phyloP scores from a whole-genome alignment of 2,113 vertebrate genomes.

The Acanthochromis polyacanthus region DNA sequence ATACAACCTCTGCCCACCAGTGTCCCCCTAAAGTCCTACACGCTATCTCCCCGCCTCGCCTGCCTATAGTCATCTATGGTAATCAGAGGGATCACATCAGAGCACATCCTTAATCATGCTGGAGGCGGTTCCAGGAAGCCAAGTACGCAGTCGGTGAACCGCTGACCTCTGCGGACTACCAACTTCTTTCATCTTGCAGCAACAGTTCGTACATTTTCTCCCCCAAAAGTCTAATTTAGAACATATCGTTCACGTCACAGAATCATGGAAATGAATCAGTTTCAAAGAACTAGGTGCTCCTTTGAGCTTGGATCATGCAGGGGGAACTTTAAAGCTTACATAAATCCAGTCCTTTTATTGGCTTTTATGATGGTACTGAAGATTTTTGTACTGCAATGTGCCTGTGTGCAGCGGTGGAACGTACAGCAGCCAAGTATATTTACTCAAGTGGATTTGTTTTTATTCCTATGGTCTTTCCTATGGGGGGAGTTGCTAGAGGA shows the following conservation, averaged over 20 bases:
- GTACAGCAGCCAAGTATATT: not conserved
- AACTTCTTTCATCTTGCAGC: slow-evolving; percentile 62
- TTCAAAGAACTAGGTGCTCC: slow-evolving; percentile 13
- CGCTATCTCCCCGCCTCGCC: slow-evolving; percentile 59
- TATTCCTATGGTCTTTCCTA: not conserved
- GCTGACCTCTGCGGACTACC: slow-evolving; percentile 55
- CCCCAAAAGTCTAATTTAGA: slow-evolving; percentile 40
- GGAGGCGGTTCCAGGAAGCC: slow-evolving; percentile 71
- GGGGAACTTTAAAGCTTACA: slow-evolving; percentile 6
- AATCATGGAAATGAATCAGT: slow-evolving; percentile 5
- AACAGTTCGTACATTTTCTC: slow-evolving; percentile 50
- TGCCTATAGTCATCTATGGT: slow-evolving; percentile 67
- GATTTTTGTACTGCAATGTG: not conserved
- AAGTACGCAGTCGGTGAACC: slow-evolving; percentile 57
- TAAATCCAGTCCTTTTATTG: slow-evolving; percentile 18
- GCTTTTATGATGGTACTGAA: not conserved
- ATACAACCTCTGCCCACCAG: slow-evolving; percentile 77
- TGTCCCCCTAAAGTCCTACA: slow-evolving; percentile 74
- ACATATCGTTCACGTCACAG: slow-evolving; percentile 27
- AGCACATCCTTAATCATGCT: slow-evolving; percentile 78
- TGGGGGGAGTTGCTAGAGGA: too few species aligned
- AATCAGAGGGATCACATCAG: slow-evolving; percentile 77
- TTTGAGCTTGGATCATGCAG: not conserved
- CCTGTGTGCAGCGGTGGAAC: not conserved
- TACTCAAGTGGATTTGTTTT: not conserved